Evolutionary conservation across 2,797 vertebrate species (phyloP).

Genomic region (Tadarida brasiliensis): DNA sequence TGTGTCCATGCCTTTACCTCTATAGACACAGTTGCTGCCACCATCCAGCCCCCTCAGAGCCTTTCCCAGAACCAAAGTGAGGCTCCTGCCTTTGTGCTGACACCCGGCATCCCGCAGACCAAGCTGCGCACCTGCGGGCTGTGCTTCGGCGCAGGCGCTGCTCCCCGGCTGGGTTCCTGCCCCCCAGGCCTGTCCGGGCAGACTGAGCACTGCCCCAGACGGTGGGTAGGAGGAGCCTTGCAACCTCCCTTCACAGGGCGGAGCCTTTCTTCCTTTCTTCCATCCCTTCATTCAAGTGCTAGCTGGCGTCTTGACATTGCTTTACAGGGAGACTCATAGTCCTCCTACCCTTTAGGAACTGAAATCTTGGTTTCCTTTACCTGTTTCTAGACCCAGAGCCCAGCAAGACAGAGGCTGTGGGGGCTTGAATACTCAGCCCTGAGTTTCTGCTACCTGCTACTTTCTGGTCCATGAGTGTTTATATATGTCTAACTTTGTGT

Average conservation of each 20-base stretch:
- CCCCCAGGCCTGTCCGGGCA: background rate
- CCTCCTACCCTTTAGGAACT: background rate
- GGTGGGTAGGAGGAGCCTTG: background rate
- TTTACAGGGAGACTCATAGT: background rate
- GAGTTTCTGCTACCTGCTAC: background rate
- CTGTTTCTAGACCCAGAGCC: background rate
- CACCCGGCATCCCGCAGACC: background rate
- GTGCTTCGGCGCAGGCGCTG: background rate
- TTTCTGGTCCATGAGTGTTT: conserved; percentile 27
- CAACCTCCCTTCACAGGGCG: background rate
- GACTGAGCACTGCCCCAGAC: too few species aligned
- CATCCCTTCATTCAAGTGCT: background rate
- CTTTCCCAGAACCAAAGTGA: background rate
- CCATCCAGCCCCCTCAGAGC: background rate
- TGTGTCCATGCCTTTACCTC: background rate
- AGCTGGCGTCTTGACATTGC: background rate
- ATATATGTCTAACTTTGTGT: background rate
- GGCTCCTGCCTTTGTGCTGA: background rate
- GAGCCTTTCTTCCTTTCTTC: background rate
- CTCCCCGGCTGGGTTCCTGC: background rate
- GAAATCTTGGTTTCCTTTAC: background rate
- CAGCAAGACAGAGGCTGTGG: conserved; percentile 9
- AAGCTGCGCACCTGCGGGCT: background rate
- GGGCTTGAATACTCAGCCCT: background rate
- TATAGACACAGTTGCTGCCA: background rate